Evolutionary conservation across 2,888 invertebrate genomes (phyloP).

Genomic region (Opisthograptis luteolata): DNA sequence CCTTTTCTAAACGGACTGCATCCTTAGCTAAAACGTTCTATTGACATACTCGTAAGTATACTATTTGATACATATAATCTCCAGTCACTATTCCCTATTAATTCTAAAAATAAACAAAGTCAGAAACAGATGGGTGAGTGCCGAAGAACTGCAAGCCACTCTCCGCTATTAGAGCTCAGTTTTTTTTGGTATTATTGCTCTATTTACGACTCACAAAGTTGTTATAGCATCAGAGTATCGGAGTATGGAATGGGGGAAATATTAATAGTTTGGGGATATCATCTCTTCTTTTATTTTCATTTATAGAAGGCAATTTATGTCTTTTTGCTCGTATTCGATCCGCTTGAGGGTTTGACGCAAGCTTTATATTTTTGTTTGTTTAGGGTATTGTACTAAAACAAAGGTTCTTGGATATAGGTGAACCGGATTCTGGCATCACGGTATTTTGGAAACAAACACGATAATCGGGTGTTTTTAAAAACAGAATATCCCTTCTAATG

Average conservation of each 20-base stretch:
- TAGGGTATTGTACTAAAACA: too few relatives aligned
- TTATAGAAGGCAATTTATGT: too few relatives aligned
- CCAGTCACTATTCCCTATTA: slow-evolving; percentile 13
- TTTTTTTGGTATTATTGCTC: slow-evolving; percentile 36
- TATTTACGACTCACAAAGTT: slow-evolving; percentile 37
- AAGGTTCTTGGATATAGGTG: too few relatives aligned
- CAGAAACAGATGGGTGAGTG: slow-evolving; percentile 4
- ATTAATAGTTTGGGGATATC: slow-evolving; percentile 9
- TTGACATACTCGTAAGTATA: not conserved
- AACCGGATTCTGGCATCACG: too few relatives aligned
- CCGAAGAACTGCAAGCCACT: slow-evolving; percentile 19
- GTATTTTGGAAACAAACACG: too few relatives aligned
- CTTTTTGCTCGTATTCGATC: not conserved
- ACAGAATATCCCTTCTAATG: too few relatives aligned
- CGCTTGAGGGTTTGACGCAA: too few relatives aligned
- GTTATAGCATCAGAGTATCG: slow-evolving; percentile 30
- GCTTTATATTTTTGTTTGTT: too few relatives aligned
- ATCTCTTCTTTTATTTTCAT: too few relatives aligned
- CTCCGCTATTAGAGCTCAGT: slow-evolving; percentile 30
- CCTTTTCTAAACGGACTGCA: too few relatives aligned
- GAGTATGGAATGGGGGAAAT: slow-evolving; percentile 8
- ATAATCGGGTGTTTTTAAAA: too few relatives aligned
- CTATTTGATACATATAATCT: slow-evolving; percentile 7
- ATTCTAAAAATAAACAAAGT: slow-evolving; percentile 18
- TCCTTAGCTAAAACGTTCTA: not conserved